Evolutionary conservation across 2,797 vertebrate species (phyloP).

Genomic region (Eleutherodactylus coqui): DNA sequence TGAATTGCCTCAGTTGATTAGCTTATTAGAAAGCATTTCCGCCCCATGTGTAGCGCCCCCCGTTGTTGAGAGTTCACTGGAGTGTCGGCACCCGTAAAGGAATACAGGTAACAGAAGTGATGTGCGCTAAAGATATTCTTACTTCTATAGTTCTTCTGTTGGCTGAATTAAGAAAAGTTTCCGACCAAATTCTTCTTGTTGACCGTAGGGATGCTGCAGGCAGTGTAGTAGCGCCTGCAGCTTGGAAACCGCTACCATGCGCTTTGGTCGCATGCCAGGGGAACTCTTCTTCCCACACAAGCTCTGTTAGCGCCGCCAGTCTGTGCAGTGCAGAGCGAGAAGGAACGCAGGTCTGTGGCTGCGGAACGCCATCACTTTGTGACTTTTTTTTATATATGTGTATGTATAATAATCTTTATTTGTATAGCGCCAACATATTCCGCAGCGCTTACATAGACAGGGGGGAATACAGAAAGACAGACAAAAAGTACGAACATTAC

Average conservation of each 20-base stretch:
- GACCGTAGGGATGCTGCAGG: background rate
- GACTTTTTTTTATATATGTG: too few species aligned
- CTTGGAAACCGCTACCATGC: background rate
- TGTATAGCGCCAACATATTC: too few species aligned
- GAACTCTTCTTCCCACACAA: background rate
- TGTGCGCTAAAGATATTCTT: background rate
- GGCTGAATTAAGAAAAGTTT: background rate
- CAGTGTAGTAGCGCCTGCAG: background rate
- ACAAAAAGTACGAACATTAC: too few species aligned
- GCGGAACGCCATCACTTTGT: background rate
- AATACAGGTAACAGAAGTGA: constrained; percentile 1
- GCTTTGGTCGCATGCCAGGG: background rate
- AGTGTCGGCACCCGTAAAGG: background rate
- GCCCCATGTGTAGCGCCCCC: too few species aligned
- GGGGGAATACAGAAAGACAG: too few species aligned
- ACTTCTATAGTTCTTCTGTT: background rate
- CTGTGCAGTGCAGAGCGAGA: background rate
- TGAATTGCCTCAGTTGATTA: background rate
- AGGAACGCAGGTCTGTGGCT: background rate
- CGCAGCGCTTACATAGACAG: too few species aligned
- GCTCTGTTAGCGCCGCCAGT: background rate
- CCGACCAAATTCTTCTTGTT: background rate
- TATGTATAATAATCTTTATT: too few species aligned
- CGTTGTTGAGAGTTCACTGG: background rate
- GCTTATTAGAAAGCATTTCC: background rate